phyloP scores from a whole-genome alignment of 64 coral and sea anemone genomes.

The Anthopleura sola region DNA sequence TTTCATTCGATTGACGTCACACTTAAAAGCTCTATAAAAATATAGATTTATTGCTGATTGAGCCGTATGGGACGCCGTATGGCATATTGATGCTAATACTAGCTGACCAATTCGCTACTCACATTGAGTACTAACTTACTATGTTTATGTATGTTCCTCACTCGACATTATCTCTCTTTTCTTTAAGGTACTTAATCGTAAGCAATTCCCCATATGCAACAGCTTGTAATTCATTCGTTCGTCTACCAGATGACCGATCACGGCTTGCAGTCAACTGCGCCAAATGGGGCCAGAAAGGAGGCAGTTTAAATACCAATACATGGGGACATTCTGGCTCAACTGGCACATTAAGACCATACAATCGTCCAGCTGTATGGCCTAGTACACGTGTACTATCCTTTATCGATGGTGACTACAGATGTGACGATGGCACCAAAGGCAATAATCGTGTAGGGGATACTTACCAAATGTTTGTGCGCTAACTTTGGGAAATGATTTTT shows the following conservation, averaged over 20 bases:
- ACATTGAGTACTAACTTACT: no score
- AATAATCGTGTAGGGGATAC: neutral
- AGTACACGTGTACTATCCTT: neutral
- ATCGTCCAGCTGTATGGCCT: conserved; percentile 1
- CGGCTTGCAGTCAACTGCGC: neutral
- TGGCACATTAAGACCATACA: neutral
- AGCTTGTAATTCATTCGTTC: neutral
- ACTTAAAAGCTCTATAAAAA: no score
- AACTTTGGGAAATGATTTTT: neutral
- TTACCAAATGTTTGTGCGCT: neutral
- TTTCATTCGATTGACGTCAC: no score
- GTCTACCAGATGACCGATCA: no score
- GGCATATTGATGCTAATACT: no score
- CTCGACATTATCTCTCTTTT: neutral
- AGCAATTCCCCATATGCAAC: neutral
- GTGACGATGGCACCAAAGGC: neutral
- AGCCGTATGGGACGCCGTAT: no score
- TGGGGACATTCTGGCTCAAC: neutral
- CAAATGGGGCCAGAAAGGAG: conserved; percentile 12
- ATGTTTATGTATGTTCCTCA: neutral
- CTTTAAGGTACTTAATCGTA: neutral
- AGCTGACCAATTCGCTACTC: no score
- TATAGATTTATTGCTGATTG: no score
- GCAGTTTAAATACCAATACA: neutral
- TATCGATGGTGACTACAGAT: neutral